Evolutionary conservation across 2,888 invertebrate species (phyloP).

Genomic region (Cephus pygmeus): DNA sequence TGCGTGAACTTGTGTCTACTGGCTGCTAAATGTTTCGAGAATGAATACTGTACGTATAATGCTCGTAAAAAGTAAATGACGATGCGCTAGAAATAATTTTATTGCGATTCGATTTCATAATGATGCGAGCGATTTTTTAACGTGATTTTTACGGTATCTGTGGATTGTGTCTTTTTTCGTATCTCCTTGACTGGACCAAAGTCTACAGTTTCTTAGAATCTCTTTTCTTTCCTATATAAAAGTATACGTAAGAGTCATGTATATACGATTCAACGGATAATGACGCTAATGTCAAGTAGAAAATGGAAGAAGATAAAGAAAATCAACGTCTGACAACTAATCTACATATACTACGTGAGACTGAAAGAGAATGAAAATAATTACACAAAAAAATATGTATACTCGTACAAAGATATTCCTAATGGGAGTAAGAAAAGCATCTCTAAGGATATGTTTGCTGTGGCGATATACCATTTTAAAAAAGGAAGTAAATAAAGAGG

Average conservation of each 20-base stretch:
- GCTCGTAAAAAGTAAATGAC: constrained; percentile 48
- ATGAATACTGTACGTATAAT: constrained; percentile 62
- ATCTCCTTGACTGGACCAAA: neutral
- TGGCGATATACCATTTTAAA: neutral
- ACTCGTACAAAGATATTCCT: neutral
- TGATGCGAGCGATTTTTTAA: neutral
- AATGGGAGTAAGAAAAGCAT: neutral
- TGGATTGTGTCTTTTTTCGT: neutral
- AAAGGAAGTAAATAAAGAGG: neutral
- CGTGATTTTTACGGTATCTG: too few species aligned
- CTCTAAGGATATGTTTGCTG: neutral
- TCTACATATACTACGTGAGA: neutral
- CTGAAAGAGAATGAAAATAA: neutral
- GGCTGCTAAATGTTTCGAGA: constrained; percentile 59
- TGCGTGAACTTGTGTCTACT: constrained; percentile 53
- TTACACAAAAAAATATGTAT: neutral
- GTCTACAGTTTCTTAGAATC: neutral
- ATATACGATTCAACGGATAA: neutral
- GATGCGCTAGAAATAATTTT: constrained; percentile 21
- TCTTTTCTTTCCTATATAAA: neutral
- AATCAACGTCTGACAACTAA: too few species aligned
- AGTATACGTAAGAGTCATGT: neutral
- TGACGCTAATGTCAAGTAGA: neutral
- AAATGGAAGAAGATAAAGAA: too few species aligned
- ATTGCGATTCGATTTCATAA: neutral